Conservation (phyloP, 2,797 vertebrate species). For the Acanthurus lineatus region DNA sequence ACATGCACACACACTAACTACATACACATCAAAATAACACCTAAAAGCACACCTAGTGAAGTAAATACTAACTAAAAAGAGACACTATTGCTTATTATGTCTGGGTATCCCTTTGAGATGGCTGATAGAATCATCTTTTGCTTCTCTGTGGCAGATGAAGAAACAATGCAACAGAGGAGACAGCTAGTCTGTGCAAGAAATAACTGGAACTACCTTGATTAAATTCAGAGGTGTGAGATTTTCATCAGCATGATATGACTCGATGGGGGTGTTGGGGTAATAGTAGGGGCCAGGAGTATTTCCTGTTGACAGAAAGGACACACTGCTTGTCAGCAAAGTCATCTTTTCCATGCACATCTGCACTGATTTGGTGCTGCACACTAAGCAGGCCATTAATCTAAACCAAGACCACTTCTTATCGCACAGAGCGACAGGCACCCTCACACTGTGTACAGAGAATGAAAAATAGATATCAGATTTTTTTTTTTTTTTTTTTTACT, state of each 20-base stretch:
- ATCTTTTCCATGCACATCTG: slow-evolving; percentile 77
- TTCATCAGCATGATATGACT: slow-evolving; percentile 72
- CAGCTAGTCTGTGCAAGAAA: slow-evolving; percentile 57
- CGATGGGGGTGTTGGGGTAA: slow-evolving; percentile 61
- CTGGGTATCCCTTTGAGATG: slow-evolving; percentile 50
- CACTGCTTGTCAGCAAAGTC: slow-evolving; percentile 85
- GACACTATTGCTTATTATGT: slow-evolving; percentile 56
- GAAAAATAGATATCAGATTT: slow-evolving; percentile 69
- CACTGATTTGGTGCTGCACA: slow-evolving; percentile 65
- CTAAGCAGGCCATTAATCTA: slow-evolving; percentile 81
- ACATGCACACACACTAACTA: neutral
- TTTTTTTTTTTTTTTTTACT: slow-evolving; percentile 29
- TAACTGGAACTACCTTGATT: slow-evolving; percentile 74
- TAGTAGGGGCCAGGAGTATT: slow-evolving; percentile 56
- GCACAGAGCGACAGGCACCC: slow-evolving; percentile 63
- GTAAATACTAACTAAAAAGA: slow-evolving; percentile 57
- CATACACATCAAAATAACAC: neutral
- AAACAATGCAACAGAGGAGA: slow-evolving; percentile 29
- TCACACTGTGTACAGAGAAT: slow-evolving; percentile 63
- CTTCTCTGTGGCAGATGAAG: slow-evolving; percentile 43
- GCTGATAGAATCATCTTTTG: slow-evolving; percentile 47
- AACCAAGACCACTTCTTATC: slow-evolving; percentile 75
- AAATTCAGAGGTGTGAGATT: slow-evolving; percentile 75
- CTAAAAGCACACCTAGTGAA: slow-evolving; percentile 9
- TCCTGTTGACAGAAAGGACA: slow-evolving; percentile 77